These are phyloP conservation scores for Heterodera filipjevi DNA, from an alignment of 2,888 invertebrate genomes.

Conservation along the genomic window DNA sequence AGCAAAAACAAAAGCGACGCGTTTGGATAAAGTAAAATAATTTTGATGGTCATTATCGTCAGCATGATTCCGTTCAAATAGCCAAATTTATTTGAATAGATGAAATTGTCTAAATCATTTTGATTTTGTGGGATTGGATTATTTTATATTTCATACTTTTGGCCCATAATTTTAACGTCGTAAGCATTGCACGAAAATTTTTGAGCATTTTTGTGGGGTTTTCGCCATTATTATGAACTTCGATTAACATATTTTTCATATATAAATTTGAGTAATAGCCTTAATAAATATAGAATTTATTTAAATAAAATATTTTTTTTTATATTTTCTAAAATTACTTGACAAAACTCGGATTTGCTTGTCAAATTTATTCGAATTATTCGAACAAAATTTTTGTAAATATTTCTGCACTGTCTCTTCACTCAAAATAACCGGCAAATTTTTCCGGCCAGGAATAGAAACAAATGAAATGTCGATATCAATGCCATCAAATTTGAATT, in stretches of 20 bases:
- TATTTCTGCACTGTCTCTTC: neutral
- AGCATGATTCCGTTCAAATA: slow-evolving; percentile 16
- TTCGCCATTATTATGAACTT: neutral
- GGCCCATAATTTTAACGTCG: slow-evolving; percentile 12
- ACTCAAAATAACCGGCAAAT: neutral
- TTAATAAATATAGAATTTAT: slow-evolving; percentile 3
- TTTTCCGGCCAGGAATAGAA: neutral
- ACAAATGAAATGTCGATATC: neutral
- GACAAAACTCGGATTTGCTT: neutral
- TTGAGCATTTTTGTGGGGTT: neutral
- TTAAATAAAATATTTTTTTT: neutral
- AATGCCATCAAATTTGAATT: slow-evolving; percentile 2
- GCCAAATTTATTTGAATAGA: slow-evolving; percentile 27
- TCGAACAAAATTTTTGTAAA: neutral
- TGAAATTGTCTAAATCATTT: neutral
- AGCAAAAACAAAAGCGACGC: slow-evolving; percentile 13
- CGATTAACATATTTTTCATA: neutral
- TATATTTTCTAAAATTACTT: neutral
- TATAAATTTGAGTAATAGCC: neutral
- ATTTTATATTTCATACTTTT: neutral
- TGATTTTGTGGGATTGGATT: no score
- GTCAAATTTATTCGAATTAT: neutral
- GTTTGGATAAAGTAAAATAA: slow-evolving; percentile 19
- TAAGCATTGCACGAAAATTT: neutral
- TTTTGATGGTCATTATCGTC: slow-evolving; percentile 22